Evolutionary conservation across 1,140 invertebrate genomes (phyloP), one percentile per base, ranked within the genome.

Genomic region (Brachionus plicatilis): DNA sequence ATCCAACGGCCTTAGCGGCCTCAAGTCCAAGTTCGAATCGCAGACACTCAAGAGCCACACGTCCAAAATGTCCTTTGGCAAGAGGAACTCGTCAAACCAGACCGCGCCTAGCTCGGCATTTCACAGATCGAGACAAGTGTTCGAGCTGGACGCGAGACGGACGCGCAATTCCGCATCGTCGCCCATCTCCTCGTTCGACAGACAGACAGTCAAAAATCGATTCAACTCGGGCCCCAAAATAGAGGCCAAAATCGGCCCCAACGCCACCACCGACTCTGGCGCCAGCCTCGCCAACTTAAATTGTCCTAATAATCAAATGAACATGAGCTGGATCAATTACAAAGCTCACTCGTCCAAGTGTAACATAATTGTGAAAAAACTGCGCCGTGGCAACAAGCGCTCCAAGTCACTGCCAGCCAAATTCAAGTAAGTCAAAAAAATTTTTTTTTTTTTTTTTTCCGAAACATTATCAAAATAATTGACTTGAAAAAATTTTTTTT

Each of bases 381-480:
- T 76, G 11, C 41, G 72, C 11, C 72, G 72, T 76, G 72, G 72
- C 5, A 50, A 47, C 47, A 76, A 76, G 50, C 17, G 79, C 11
- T 82, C 79, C 43, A 82, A 82, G 33, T 82, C 79, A 37, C 17
- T 82, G 53, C 79, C 79, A 12, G 37, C 53, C 14, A 65, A 60
- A 47, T 82, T 82, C 33, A 82, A 82, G 72, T 76, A 76, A 76
- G 72, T 76, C 37, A 7, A 50, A 47, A 9, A 17, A 41, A 37
- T 0, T 68, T 11, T 33, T 68, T 5, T 0, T 27, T 29, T 29
- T 68, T 33, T 14, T n/a, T n/a, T n/a, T n/a, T n/a, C n/a, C n/a
- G n/a, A n/a, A 2, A 27, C 14, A 14, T 68, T 68, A 3, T 11
- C 7, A 12, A 29, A 68, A 68, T 33, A 37, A 6, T 37, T 37